Conservation (phyloP, 2,888 invertebrate species). For the Alitta virens region DNA sequence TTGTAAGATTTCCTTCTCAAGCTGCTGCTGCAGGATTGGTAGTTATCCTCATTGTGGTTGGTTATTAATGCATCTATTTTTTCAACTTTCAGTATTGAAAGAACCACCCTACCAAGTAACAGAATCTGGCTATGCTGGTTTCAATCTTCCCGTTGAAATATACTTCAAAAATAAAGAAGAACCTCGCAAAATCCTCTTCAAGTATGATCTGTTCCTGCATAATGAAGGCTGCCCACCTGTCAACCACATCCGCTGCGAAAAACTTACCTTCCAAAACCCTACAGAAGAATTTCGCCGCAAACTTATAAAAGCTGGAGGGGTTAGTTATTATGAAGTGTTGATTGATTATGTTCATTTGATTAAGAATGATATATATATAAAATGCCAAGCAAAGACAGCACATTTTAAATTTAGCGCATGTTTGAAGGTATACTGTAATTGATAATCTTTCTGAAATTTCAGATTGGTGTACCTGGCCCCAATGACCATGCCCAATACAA, state of each 20-base stretch:
- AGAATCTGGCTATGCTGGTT: slow-evolving; percentile 96
- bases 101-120: slow-evolving; percentile 86
- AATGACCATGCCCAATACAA: background rate
- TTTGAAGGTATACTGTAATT: too few relatives aligned
- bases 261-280: slow-evolving; percentile 79
- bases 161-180: slow-evolving; percentile 79
- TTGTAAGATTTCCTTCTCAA: too few relatives aligned
- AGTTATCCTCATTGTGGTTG: too few relatives aligned
- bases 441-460: too few relatives aligned
- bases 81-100: slow-evolving; percentile 79
- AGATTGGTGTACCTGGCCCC: slow-evolving; percentile 8
- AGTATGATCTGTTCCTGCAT: slow-evolving; percentile 83
- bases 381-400: too few relatives aligned
- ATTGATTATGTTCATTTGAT: too few relatives aligned
- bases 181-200: slow-evolving; percentile 73
- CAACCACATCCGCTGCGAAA: slow-evolving; percentile 73
- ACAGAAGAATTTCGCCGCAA: slow-evolving; percentile 86
- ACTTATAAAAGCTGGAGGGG: slow-evolving; percentile 82
- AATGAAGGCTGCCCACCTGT: slow-evolving; percentile 70
- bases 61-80: too few relatives aligned
- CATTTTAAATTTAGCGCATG: too few relatives aligned
- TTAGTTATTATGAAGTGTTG: slow-evolving; percentile 33
- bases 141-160: slow-evolving; percentile 84
- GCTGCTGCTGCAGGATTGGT: too few relatives aligned
- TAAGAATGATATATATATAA: too few relatives aligned